Evolutionary conservation across 2,888 invertebrate species (phyloP), one percentile per base, ranked within the genome.

Genomic region (Scelioninae gen. 1): DNA sequence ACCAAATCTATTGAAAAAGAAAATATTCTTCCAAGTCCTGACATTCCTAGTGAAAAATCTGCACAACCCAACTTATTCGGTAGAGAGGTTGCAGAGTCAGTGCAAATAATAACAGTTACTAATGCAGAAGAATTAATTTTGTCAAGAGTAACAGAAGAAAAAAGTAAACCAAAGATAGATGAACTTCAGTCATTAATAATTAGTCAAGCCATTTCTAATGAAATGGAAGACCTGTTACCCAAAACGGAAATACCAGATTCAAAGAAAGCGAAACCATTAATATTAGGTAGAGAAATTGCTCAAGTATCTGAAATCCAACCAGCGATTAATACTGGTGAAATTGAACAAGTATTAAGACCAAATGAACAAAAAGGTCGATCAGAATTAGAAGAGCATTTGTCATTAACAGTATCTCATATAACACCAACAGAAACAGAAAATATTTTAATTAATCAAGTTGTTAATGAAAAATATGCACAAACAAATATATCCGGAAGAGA

Each of bases 301-400:
- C 90, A 93, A 87, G 91, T 92, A 55, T 87, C 90, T 23, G 92
- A 93, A 87, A 87, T 93, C 2, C 74, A 90, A 13, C 83, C 88
- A 62, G 82, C 86, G 11, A 72, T 81, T n/a, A 88, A 81, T 29
- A 85, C 87, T 0, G 91, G 90, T 83, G 89, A 90, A 55, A 85
- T 85, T 88, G 90, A 38, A 81, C 87, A 79, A 86, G 86, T 68
- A 84, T 55, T 71, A 62, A 58, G 69, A 47, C 88, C 88, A 6
- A 77, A 85, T 29, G 71, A 82, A 29, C 87, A 88, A 32, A 87
- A 60, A 32, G 88, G 88, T 29, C 81, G 56, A 49, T 83, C 78
- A n/a, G 65, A 84, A 49, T n/a, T 89, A 47, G 88, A 88, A 60
- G 88, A 87, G 84, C 78, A 83, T 9, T 58, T 81, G 10, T 80